phyloP scores from a whole-genome alignment of 2,888 invertebrate species.

The Tiliacea aurago region DNA sequence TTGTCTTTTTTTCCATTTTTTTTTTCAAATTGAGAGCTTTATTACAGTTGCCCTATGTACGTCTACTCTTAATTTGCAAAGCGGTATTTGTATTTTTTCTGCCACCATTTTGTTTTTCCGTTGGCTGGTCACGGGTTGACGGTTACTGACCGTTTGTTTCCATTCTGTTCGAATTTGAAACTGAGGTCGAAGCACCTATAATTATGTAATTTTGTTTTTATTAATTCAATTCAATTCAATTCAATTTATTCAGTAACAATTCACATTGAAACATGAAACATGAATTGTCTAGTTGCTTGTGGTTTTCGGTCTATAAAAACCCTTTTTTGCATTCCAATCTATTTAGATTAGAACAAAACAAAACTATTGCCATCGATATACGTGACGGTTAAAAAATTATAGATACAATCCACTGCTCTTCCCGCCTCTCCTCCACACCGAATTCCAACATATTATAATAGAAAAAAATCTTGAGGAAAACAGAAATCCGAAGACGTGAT shows the following conservation, averaged over 20 bases:
- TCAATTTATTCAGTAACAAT: no score
- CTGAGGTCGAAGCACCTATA: conserved; percentile 46
- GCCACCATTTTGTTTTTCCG: conserved; percentile 69
- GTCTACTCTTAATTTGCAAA: conserved; percentile 63
- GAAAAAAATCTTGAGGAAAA: background rate
- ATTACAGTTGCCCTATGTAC: conserved; percentile 2
- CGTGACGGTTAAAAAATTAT: background rate
- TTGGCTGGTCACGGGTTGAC: conserved; percentile 67
- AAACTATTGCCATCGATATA: background rate
- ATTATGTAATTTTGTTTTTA: background rate
- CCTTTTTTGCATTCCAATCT: background rate
- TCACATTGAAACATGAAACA: no score
- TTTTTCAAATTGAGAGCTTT: no score
- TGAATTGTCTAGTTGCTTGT: background rate
- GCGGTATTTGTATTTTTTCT: conserved; percentile 64
- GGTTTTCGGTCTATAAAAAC: background rate
- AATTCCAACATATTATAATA: background rate
- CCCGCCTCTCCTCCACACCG: background rate
- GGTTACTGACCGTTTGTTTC: conserved; percentile 63
- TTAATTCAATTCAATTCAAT: no score
- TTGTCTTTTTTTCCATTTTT: background rate
- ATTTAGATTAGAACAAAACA: background rate
- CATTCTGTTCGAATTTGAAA: conserved; percentile 53
- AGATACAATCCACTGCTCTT: background rate
- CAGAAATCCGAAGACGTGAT: background rate